These are phyloP conservation scores for Eclectus roratus DNA, from an alignment of 2,113 vertebrate genomes.

Conservation along the genomic window DNA sequence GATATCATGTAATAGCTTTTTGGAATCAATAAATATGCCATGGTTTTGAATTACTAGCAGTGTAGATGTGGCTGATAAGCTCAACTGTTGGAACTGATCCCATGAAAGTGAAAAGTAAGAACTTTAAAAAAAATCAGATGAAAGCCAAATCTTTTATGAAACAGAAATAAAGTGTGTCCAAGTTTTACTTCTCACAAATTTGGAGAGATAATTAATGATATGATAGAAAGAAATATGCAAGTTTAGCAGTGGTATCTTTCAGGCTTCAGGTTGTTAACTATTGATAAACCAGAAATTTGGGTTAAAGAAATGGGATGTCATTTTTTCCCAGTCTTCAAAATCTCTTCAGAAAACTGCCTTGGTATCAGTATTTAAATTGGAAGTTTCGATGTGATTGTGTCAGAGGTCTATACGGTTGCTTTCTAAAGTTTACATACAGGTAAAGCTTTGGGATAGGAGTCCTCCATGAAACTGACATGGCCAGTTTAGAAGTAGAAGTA, in stretches of 20 bases:
- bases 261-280: neutral
- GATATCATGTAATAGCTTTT: constrained; percentile 56
- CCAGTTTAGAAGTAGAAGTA: neutral
- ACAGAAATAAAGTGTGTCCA: neutral
- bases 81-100: constrained; percentile 46
- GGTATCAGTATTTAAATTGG: neutral
- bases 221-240: neutral
- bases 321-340: neutral
- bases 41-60: constrained; percentile 42
- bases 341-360: neutral
- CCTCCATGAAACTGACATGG: neutral
- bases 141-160: constrained; percentile 1
- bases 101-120: constrained; percentile 33
- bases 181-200: neutral
- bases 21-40: constrained; percentile 62
- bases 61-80: constrained; percentile 50
- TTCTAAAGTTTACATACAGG: neutral
- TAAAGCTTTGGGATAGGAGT: neutral
- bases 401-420: neutral
- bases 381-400: neutral
- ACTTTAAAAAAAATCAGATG: constrained; percentile 1
- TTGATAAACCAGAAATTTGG: neutral
- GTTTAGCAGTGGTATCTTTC: neutral
- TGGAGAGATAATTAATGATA: neutral
- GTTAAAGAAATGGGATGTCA: neutral